A percentile compares a stretch with the other conserved stretches of the same genome.
These are phyloP conservation scores for Panthera tigris DNA, from an alignment of 2,113 vertebrate species.

Conservation along the genomic window DNA sequence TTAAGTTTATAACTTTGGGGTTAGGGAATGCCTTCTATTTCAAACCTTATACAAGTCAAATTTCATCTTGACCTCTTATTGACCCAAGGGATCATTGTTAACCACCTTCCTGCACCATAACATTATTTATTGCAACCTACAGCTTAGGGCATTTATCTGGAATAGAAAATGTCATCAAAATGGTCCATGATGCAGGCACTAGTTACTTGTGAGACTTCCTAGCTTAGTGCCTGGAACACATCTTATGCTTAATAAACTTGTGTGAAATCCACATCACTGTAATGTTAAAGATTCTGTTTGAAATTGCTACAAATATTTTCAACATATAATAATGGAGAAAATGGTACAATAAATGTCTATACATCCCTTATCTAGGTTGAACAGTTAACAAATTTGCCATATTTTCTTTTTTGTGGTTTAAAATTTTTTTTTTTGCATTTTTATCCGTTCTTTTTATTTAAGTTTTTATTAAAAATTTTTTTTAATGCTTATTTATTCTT, in stretches of 20 bases:
- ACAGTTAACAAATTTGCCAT: background rate
- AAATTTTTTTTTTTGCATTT: background rate
- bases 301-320: slow-evolving; percentile 18
- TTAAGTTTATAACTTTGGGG: background rate
- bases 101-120: background rate
- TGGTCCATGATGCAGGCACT: background rate
- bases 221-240: background rate
- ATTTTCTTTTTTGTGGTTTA: background rate
- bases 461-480: background rate
- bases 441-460: background rate
- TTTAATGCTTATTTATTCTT: too few relatives aligned
- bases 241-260: background rate
- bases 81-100: background rate
- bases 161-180: background rate
- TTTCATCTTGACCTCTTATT: background rate
- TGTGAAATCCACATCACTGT: background rate
- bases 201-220: background rate
- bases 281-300: background rate
- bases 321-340: background rate
- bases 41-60: background rate
- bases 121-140: slow-evolving; percentile 21
- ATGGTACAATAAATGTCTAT: background rate
- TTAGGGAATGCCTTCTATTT: background rate
- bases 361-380: background rate
- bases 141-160: background rate